These are phyloP conservation scores for Leuciscus idus DNA, from an alignment of 2,113 vertebrate species.

Conservation along the genomic window DNA sequence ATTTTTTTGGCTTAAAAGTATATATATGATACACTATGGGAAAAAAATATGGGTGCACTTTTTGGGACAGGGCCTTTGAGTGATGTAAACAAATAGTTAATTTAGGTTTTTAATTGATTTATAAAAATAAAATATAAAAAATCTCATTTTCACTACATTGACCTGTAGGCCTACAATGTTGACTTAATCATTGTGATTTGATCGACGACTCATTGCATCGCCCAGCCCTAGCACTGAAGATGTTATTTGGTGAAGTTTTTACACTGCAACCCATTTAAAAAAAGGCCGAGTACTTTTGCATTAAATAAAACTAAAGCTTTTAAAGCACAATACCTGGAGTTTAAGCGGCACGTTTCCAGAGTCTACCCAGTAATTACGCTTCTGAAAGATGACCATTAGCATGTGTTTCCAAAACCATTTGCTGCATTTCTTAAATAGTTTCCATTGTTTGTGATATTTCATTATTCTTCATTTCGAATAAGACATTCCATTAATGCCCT, in stretches of 20 bases:
- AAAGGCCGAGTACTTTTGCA: background rate
- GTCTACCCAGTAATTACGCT: constrained; percentile 17
- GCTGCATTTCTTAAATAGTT: constrained; percentile 57
- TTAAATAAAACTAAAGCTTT: constrained; percentile 18
- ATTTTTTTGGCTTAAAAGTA: background rate
- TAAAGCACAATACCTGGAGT: background rate
- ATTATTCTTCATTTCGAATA: constrained; percentile 86
- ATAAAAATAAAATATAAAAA: background rate
- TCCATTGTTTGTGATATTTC: constrained; percentile 87
- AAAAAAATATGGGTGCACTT: background rate
- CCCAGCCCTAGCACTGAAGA: background rate
- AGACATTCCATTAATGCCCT: constrained; percentile 83
- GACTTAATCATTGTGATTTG: background rate
- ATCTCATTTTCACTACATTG: background rate
- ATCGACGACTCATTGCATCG: background rate
- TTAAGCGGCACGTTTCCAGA: constrained; percentile 7
- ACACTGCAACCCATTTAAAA: background rate
- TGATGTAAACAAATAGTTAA: background rate
- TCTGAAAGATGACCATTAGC: constrained; percentile 40
- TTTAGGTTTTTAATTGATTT: background rate
- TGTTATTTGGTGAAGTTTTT: background rate
- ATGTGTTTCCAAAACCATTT: constrained; percentile 45
- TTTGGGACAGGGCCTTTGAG: background rate
- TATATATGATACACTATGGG: background rate
- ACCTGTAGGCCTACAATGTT: background rate